Percentiles rank a stretch among this genome's conserved stretches.
phyloP scores from a whole-genome alignment of 2,797 vertebrate species.

The Austrolebias charrua region DNA sequence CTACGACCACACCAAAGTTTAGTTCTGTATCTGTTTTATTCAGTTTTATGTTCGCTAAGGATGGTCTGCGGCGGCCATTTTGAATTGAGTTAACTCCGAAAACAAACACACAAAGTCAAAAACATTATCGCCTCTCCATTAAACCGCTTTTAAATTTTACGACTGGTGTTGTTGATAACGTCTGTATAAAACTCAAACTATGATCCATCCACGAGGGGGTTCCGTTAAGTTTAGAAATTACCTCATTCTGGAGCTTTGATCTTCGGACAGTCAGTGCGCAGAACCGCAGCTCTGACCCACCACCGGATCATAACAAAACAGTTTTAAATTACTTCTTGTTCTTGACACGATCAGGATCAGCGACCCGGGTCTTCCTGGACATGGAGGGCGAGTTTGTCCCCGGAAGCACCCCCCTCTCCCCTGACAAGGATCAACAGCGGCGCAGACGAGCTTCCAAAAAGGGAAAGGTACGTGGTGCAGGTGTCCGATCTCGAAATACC shows the following conservation, averaged over 20 bases:
- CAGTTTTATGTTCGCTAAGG: too few relatives aligned
- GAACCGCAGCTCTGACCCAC: slow-evolving; percentile 50
- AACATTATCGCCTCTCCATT: neutral
- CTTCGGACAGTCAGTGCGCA: slow-evolving; percentile 31
- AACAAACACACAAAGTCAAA: neutral
- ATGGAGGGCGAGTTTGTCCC: slow-evolving; percentile 28
- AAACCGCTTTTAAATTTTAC: neutral
- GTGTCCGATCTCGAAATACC: slow-evolving; percentile 79
- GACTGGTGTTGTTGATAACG: neutral
- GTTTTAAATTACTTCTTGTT: slow-evolving; percentile 22
- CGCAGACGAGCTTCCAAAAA: slow-evolving; percentile 72
- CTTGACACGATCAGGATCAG: slow-evolving; percentile 48
- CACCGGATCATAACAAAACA: slow-evolving; percentile 47
- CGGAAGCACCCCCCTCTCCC: slow-evolving; percentile 14
- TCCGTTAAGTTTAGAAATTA: neutral
- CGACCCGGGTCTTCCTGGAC: slow-evolving; percentile 54
- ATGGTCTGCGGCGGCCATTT: too few relatives aligned
- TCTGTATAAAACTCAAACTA: neutral
- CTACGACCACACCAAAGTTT: too few relatives aligned
- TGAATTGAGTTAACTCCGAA: too few relatives aligned
- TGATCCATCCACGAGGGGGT: too few relatives aligned
- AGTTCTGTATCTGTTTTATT: too few relatives aligned
- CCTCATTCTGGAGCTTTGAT: slow-evolving; percentile 1
- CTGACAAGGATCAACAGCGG: slow-evolving; percentile 38
- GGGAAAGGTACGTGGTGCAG: slow-evolving; percentile 77